Evolutionary conservation across 2,797 vertebrate species (phyloP).

Genomic region (Brotula barbata): DNA sequence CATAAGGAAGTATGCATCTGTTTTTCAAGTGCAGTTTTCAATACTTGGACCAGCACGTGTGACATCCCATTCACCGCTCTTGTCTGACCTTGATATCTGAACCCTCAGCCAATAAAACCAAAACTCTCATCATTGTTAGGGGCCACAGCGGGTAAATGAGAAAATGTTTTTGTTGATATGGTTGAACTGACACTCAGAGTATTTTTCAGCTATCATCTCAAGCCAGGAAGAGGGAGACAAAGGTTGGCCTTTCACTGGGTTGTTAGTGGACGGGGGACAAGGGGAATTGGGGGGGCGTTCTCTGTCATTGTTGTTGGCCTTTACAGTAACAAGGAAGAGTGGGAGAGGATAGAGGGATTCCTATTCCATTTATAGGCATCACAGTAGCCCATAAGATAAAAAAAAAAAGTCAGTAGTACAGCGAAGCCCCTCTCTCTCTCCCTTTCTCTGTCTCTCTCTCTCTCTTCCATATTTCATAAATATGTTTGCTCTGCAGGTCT

Average conservation of each 20-base stretch:
- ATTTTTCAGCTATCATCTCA: background rate
- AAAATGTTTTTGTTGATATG: too few species aligned
- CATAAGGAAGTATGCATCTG: too few species aligned
- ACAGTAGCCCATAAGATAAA: slow-evolving; percentile 1
- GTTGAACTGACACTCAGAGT: too few species aligned
- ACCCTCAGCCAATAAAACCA: too few species aligned
- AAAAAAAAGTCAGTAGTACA: slow-evolving; percentile 10
- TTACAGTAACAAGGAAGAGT: background rate
- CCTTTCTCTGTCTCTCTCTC: background rate
- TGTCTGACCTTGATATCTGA: too few species aligned
- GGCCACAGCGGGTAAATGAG: too few species aligned
- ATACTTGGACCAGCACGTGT: too few species aligned
- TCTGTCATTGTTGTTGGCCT: background rate
- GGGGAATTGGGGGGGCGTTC: background rate
- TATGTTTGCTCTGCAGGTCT: slow-evolving; percentile 20
- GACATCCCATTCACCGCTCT: too few species aligned
- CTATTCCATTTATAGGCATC: slow-evolving; percentile 60
- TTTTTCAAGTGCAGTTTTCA: too few species aligned
- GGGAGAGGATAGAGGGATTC: slow-evolving; percentile 8
- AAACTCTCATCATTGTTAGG: too few species aligned
- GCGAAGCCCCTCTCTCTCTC: slow-evolving; percentile 8
- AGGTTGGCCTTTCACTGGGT: slow-evolving; percentile 6
- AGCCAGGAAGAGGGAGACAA: slow-evolving; percentile 8
- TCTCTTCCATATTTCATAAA: slow-evolving; percentile 7
- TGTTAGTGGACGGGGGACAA: background rate